These are phyloP conservation scores for Acanthosepion esculentum DNA, from an alignment of 2,888 invertebrate species.

Conservation along the genomic window DNA sequence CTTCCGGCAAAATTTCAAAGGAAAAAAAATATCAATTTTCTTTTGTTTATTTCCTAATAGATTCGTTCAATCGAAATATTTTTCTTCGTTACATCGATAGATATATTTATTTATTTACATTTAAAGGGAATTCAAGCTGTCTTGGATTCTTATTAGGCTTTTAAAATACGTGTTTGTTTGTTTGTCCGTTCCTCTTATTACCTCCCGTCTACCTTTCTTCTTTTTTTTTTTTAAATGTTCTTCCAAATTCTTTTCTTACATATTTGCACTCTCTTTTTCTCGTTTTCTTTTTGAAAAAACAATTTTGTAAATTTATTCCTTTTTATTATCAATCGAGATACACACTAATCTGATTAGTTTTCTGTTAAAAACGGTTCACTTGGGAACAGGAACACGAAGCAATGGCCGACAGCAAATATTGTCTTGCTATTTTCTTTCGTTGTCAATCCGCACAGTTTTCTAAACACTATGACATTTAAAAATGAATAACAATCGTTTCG, in stretches of 20 bases:
- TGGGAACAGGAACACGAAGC: background rate
- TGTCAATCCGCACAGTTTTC: background rate
- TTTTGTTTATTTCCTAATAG: too few relatives aligned
- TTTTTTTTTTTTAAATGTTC: background rate
- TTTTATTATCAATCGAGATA: background rate
- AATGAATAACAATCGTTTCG: background rate
- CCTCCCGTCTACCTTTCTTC: background rate
- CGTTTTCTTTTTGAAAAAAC: background rate
- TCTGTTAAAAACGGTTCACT: background rate
- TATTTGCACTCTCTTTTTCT: background rate
- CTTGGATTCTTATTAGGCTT: too few relatives aligned
- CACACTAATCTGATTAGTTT: background rate
- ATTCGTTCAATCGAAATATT: too few relatives aligned
- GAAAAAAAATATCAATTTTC: too few relatives aligned
- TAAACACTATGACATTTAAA: background rate
- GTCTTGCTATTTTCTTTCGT: background rate
- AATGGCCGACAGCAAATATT: background rate
- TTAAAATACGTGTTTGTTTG: too few relatives aligned
- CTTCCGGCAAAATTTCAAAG: too few relatives aligned
- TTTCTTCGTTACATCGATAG: too few relatives aligned
- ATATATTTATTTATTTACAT: too few relatives aligned
- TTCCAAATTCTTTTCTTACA: background rate
- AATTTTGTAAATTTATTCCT: conserved; percentile 6
- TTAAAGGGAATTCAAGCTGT: too few relatives aligned
- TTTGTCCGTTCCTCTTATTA: background rate